A percentile compares a stretch with the other conserved stretches of the same genome.
These are phyloP conservation scores for Pitangus sulphuratus DNA, from an alignment of 2,797 vertebrate genomes.

Conservation along the genomic window DNA sequence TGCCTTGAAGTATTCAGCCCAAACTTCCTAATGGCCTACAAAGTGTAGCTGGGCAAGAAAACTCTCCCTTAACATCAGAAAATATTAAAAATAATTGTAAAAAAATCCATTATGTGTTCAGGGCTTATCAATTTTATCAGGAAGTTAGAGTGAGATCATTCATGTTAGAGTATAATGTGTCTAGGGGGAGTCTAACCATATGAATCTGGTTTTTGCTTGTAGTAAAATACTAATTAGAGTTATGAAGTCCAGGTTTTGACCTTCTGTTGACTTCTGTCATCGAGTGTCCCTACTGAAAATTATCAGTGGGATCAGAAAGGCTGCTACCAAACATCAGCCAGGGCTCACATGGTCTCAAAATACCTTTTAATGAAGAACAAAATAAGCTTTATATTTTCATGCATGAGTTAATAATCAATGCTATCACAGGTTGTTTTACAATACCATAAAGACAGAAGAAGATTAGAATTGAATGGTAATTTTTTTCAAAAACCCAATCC, in stretches of 20 bases:
- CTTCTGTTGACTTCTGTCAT: background rate
- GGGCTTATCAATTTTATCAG: background rate
- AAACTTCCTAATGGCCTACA: background rate
- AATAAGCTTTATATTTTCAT: background rate
- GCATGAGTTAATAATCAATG: background rate
- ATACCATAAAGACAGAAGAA: background rate
- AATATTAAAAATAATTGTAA: background rate
- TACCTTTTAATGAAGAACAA: background rate
- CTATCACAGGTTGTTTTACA: background rate
- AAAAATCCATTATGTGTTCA: background rate
- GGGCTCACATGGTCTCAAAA: background rate
- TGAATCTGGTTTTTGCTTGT: background rate
- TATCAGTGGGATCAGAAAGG: background rate
- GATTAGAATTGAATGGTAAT: background rate
- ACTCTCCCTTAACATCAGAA: background rate
- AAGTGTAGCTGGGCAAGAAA: background rate
- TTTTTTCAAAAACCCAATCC: background rate
- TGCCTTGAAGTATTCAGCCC: background rate
- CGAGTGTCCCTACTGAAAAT: background rate
- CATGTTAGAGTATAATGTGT: background rate
- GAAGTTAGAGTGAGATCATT: background rate
- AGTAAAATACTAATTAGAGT: background rate
- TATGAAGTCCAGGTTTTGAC: background rate
- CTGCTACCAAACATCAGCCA: background rate
- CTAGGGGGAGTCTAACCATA: background rate